Base-by-base conservation (phyloP, 1,140 invertebrate genomes). In the Drosophila littoralis region DNA sequence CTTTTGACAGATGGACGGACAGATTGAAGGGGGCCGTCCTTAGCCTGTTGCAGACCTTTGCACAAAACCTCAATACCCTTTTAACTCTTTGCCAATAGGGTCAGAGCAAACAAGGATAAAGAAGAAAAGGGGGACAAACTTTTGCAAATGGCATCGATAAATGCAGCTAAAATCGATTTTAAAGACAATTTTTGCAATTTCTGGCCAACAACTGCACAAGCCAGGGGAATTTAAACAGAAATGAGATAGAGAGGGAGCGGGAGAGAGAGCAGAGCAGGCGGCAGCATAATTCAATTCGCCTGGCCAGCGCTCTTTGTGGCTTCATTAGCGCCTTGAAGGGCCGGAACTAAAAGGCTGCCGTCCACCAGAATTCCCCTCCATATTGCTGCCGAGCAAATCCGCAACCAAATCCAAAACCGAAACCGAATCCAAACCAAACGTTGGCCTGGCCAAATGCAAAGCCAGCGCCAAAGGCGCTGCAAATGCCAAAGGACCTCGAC, bases 321-420 rank as follows among this genome's bases (percentile, higher is more conserved):
- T 86, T 86, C 82, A 86, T 86, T 86, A 86, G 83, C 75, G 82
- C 67, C 74, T 57, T 40, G 46, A 58, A 15, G 50, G 33, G 9
- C 22, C 7, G 9, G 4, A 4, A 28, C 22, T 28, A 28, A 28
- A 28, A 28, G 22, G 22, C 22, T 28, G 22, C 22, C 22, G 22
- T 28, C 22, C 22, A 28, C 22, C 22, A 28, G 22, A 28, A 28
- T 28, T 0, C 22, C 22, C 0, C 0, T 4, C 22, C 22, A 28
- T 5, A 28, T 0, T 4, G 22, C 22, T 28, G 22, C 22, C 4
- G 22, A 22, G 22, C 22, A 28, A 28, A 3, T 28, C 22, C 22
- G 22, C 22, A 28, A 46, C 52, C 40, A 57, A n/a, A 45, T 13
- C 2, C 6, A 10, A 22, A 9, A 10, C 10, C 22, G 6, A 7